Conservation (phyloP, 2,113 vertebrate species). For the Rutilus rutilus region DNA sequence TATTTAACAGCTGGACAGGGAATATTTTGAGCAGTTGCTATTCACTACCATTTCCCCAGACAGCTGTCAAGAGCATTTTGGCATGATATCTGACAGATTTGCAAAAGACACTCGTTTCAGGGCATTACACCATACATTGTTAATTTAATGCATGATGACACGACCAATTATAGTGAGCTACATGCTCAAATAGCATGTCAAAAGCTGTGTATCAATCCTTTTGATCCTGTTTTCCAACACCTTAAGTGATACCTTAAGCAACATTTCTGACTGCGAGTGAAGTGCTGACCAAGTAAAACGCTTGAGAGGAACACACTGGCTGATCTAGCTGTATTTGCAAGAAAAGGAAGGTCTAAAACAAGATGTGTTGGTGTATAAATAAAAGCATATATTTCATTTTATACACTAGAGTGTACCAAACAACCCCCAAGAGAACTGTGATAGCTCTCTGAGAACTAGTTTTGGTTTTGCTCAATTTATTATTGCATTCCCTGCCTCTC, state of each 20-base stretch:
- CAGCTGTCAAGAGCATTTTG: slow-evolving; percentile 83
- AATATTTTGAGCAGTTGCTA: slow-evolving; percentile 63
- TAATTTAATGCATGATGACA: slow-evolving; percentile 94
- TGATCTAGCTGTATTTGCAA: slow-evolving; percentile 58
- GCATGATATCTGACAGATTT: slow-evolving; percentile 88
- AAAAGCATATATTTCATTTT: slow-evolving; percentile 16
- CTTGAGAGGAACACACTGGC: slow-evolving; percentile 62
- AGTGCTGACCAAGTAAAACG: slow-evolving; percentile 79
- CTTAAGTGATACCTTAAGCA: slow-evolving; percentile 86
- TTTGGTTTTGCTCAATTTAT: not conserved
- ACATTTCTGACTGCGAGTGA: slow-evolving; percentile 72
- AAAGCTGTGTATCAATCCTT: slow-evolving; percentile 90
- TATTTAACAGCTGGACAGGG: slow-evolving; percentile 56
- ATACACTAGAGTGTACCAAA: not conserved
- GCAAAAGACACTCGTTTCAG: slow-evolving; percentile 89
- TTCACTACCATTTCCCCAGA: slow-evolving; percentile 67
- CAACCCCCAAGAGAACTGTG: not conserved
- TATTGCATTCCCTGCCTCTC: slow-evolving; percentile 2
- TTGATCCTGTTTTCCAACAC: slow-evolving; percentile 84
- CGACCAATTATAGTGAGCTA: slow-evolving; percentile 90
- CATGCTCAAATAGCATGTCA: slow-evolving; percentile 94
- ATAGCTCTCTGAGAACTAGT: not conserved
- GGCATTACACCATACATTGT: slow-evolving; percentile 86
- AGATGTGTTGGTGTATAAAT: slow-evolving; percentile 20
- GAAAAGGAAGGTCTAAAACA: slow-evolving; percentile 18